Conservation (phyloP, 2,113 vertebrate species). For the Athene cunicularia region DNA sequence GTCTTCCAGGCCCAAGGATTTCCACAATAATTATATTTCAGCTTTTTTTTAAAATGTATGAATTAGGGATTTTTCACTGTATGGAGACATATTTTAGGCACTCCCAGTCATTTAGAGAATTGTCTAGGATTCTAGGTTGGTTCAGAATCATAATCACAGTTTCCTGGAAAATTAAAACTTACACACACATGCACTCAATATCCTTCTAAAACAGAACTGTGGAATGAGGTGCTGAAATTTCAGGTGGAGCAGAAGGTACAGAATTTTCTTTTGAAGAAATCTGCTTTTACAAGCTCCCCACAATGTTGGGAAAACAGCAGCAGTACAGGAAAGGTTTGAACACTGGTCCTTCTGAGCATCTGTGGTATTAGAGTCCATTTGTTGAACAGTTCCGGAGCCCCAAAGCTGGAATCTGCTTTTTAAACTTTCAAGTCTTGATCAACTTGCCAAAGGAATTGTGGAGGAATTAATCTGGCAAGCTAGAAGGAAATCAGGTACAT, state of each 20-base stretch:
- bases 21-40: background rate
- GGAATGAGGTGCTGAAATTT: background rate
- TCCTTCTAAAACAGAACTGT: background rate
- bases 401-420: background rate
- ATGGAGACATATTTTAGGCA: background rate
- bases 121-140: background rate
- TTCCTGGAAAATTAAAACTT: background rate
- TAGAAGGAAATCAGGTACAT: background rate
- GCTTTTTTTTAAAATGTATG: background rate
- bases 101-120: background rate
- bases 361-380: background rate
- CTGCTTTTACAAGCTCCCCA: background rate
- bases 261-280: background rate
- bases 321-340: background rate
- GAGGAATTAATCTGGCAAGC: background rate
- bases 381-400: background rate
- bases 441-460: background rate
- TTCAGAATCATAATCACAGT: background rate
- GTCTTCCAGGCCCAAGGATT: background rate
- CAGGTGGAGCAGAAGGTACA: background rate
- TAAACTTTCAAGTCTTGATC: background rate
- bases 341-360: background rate
- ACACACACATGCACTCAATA: background rate
- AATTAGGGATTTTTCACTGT: background rate
- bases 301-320: background rate